A percentile compares a stretch with the other conserved stretches of the same genome.
These are phyloP conservation scores for Aplysia californica DNA, from an alignment of 1,140 invertebrate genomes.

Conservation along the genomic window DNA sequence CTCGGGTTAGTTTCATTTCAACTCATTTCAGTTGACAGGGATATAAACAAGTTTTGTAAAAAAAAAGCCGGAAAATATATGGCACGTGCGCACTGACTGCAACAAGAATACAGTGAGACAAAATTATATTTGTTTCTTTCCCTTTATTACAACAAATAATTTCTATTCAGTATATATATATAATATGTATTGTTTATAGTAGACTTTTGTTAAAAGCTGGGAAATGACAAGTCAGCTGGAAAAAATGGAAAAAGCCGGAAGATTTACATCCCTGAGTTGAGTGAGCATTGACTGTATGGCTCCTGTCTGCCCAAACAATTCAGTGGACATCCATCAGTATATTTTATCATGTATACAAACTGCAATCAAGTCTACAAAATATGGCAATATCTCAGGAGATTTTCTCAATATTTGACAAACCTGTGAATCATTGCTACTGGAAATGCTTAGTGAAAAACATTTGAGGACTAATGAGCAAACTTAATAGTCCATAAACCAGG, in stretches of 20 bases:
- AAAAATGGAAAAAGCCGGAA: too few species aligned
- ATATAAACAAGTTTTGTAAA: too few species aligned
- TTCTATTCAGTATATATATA: not conserved
- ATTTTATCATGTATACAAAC: not conserved
- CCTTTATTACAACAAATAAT: too few species aligned
- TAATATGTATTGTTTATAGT: not conserved
- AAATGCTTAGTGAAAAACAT: too few species aligned
- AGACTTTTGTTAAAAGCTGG: not conserved
- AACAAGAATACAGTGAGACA: not conserved
- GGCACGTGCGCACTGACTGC: too few species aligned
- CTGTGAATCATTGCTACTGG: not conserved
- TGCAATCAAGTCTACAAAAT: not conserved
- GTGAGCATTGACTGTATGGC: too few species aligned
- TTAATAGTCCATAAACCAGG: too few species aligned
- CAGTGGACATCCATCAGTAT: not conserved
- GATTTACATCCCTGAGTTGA: too few species aligned
- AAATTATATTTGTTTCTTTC: not conserved
- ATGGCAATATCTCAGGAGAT: not conserved
- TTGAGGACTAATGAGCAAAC: too few species aligned
- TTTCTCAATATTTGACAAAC: not conserved
- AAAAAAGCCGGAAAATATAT: too few species aligned
- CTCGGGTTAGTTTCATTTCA: not conserved
- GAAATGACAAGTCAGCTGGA: not conserved
- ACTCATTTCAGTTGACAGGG: too few species aligned
- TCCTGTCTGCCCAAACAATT: not conserved